Base-by-base conservation (phyloP, 2,113 vertebrate genomes). In the Ellobius talpinus region DNA sequence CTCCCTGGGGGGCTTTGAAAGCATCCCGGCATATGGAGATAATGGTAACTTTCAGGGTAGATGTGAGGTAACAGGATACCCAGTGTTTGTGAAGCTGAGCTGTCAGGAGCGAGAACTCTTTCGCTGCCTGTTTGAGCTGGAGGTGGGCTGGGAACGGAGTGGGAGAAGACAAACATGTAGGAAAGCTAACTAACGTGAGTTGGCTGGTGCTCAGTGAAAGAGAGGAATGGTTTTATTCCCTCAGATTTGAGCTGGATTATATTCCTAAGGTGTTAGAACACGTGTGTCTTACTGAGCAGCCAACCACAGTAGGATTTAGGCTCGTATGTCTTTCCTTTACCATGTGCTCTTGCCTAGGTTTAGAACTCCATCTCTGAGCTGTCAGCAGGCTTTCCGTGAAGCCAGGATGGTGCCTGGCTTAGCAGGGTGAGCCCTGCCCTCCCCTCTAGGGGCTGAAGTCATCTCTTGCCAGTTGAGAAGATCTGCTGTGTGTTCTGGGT, bases 21-120 rank as follows among this genome's bases (percentile, higher is more conserved):
- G 77, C 61, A 89, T 90, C 90, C 17, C 39, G 19, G 39, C 36
- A 55, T 68, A 19, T 92, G 65, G 50, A 98, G 95, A 96, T 96
- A 95, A 50, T 58, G 87, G 50, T 1, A 55, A 36, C 95, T 72
- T 90, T 98, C 96, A 94, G 79, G 90, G 95, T 86, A 92, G 96
- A 89, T 0, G 0, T 26, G 89, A 98, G 88, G 72, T 76, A 74
- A 93, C 10, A 63, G 76, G 93, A 94, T 89, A 3, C 78, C 96
- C 89, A 95, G 61, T 0, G 96, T 33, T 0, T 21, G 26, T 42
- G 55, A 88, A 16, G 92, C 95, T 93, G 45, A 36, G 93, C 39
- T 93, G 93, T 70, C 0, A 2, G 0, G 19, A 0, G 3, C n/a
- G 58, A 24, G 3, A 33, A 47, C 77, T 52, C 79, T 7, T 68